Evolutionary conservation across 2,888 invertebrate species (phyloP).

Genomic region (Conops quadrifasciatus): DNA sequence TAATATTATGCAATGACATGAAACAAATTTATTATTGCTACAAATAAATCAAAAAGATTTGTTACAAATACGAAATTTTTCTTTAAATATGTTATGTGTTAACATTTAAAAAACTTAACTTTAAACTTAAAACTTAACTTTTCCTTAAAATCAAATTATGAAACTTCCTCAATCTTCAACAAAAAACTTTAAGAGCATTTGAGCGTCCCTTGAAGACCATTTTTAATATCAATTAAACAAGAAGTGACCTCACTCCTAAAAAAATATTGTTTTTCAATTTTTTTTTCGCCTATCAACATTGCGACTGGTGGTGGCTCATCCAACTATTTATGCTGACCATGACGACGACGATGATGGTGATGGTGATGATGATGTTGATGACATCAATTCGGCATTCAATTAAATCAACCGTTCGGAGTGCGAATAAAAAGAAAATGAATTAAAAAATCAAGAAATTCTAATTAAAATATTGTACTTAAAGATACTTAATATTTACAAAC

Average conservation of each 20-base stretch:
- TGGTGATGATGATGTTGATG: too few species aligned
- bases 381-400: constrained; percentile 14
- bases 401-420: neutral
- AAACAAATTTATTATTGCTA: constrained; percentile 47
- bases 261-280: neutral
- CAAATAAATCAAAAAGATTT: constrained; percentile 48
- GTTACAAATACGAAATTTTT: neutral
- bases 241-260: too few species aligned
- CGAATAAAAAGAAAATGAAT: neutral
- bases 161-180: neutral
- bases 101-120: neutral
- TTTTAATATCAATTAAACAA: too few species aligned
- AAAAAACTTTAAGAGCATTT: too few species aligned
- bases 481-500: constrained; percentile 10
- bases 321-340: too few species aligned
- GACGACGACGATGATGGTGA: neutral
- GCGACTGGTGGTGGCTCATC: too few species aligned
- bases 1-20: constrained; percentile 48
- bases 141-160: neutral
- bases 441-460: constrained; percentile 10
- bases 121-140: neutral
- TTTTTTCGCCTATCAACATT: too few species aligned
- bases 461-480: constrained; percentile 21
- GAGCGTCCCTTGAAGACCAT: too few species aligned
- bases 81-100: neutral